Evolutionary conservation across 2,797 vertebrate species (phyloP).

Genomic region (Hyperoplus immaculatus): DNA sequence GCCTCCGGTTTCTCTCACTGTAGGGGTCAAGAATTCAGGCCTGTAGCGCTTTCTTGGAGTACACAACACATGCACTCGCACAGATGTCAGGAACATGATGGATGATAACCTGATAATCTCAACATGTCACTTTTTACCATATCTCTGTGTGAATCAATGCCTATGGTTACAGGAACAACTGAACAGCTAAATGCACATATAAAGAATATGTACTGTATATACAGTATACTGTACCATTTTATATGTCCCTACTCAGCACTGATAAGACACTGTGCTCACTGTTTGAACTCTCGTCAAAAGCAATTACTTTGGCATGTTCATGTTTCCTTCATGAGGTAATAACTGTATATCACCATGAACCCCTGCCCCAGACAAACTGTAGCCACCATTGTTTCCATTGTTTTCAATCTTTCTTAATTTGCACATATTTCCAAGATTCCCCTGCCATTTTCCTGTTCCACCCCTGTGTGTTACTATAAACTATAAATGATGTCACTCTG

Average conservation of each 20-base stretch:
- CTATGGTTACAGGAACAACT: too few species aligned
- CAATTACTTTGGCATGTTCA: conserved; percentile 56
- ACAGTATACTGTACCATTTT: conserved; percentile 6
- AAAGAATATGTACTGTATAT: background rate
- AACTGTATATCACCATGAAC: conserved; percentile 42
- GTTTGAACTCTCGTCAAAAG: conserved; percentile 53
- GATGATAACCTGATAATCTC: too few species aligned
- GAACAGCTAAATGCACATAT: background rate
- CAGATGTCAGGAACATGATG: too few species aligned
- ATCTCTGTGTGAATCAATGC: too few species aligned
- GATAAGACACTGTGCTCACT: conserved; percentile 45
- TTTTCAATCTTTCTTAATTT: conserved; percentile 44
- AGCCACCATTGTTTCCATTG: conserved; percentile 61
- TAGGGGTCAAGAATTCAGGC: too few species aligned
- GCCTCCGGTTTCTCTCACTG: too few species aligned
- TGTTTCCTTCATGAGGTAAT: conserved; percentile 52
- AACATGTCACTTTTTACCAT: too few species aligned
- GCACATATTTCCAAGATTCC: conserved; percentile 50
- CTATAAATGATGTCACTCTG: conserved; percentile 63
- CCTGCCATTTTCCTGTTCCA: conserved; percentile 60
- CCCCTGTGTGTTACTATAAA: conserved; percentile 51
- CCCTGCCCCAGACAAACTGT: conserved; percentile 22
- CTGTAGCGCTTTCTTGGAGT: too few species aligned
- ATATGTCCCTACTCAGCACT: conserved; percentile 24
- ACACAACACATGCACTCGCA: too few species aligned